Conservation (phyloP, 2,888 invertebrate species). For the Heliconius erato region DNA sequence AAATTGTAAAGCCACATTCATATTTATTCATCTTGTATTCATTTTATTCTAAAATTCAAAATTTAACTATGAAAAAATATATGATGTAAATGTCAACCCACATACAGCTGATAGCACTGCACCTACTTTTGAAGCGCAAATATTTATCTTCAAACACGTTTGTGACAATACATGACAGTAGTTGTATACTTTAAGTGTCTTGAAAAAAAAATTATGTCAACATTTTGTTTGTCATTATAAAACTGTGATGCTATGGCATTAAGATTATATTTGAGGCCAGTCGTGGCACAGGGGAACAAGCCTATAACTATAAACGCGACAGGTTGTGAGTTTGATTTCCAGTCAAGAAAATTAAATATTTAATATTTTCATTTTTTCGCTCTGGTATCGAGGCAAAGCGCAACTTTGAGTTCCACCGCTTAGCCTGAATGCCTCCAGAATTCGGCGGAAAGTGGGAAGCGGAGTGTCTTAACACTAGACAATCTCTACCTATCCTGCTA, state of each 20-base stretch:
- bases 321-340: no score
- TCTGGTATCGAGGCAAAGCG: no score
- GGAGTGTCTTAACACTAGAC: no score
- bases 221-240: background rate
- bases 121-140: constrained; percentile 1
- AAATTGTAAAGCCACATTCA: no score
- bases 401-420: no score
- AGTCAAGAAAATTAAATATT: no score
- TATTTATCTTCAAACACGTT: constrained; percentile 25
- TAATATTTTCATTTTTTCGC: no score
- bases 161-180: background rate
- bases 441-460: no score
- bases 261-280: background rate
- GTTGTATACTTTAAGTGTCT: background rate
- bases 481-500: no score
- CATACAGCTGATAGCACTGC: constrained; percentile 12
- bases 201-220: constrained; percentile 7
- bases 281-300: background rate
- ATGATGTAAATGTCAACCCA: constrained; percentile 21
- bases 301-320: no score
- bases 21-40: no score
- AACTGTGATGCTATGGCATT: background rate
- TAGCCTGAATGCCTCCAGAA: no score
- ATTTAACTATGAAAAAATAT: background rate
- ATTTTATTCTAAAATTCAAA: background rate